phyloP scores from a whole-genome alignment of 2,113 vertebrate species.

The Nycticebus coucang region DNA sequence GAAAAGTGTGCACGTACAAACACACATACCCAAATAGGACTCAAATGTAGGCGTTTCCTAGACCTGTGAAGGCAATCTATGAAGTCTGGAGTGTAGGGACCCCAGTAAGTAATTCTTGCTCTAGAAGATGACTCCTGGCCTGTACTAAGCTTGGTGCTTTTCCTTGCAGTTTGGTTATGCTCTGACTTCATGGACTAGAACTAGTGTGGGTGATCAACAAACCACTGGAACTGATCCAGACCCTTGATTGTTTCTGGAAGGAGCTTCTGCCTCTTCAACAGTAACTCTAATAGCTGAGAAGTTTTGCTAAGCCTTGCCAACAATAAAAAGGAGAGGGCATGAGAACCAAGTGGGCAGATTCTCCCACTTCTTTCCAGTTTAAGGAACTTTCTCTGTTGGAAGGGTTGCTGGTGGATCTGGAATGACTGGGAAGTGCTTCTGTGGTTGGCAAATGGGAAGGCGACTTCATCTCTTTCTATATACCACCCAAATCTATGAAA shows the following conservation, averaged over 20 bases:
- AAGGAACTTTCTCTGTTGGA: background rate
- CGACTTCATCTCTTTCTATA: conserved; percentile 9
- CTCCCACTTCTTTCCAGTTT: background rate
- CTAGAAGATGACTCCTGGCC: background rate
- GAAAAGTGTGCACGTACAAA: background rate
- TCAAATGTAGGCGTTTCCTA: background rate
- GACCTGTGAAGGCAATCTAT: background rate
- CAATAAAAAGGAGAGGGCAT: background rate
- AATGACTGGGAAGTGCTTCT: background rate
- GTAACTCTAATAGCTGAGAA: conserved; percentile 1
- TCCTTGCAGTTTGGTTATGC: background rate
- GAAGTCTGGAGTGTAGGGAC: background rate
- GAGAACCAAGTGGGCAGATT: background rate
- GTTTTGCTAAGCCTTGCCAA: background rate
- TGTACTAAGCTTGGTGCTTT: background rate
- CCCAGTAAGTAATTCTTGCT: background rate
- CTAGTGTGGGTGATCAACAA: background rate
- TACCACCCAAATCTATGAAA: background rate
- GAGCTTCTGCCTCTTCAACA: background rate
- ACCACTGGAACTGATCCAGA: background rate
- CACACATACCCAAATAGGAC: background rate
- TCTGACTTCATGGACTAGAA: background rate
- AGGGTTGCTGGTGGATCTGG: background rate
- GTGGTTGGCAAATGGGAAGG: background rate
- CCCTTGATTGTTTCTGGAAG: conserved; percentile 10